Conservation (phyloP, 2,113 vertebrate species). For the Burhinus bistriatus region DNA sequence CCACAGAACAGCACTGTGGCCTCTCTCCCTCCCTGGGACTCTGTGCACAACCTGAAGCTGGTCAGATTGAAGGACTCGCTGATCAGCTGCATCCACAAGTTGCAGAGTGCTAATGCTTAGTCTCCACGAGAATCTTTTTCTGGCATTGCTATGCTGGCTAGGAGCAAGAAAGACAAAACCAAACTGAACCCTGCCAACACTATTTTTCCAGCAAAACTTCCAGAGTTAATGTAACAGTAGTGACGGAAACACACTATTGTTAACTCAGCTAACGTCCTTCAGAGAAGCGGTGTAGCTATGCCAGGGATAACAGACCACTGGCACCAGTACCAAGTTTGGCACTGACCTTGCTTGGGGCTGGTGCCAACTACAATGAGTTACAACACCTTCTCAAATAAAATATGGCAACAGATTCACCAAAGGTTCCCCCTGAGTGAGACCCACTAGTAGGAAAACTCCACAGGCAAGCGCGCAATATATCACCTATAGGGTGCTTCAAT, state of each 20-base stretch:
- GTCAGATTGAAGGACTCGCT: background rate
- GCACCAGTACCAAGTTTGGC: background rate
- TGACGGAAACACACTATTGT: background rate
- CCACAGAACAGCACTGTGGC: background rate
- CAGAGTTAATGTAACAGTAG: background rate
- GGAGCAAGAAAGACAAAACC: background rate
- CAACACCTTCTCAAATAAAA: constrained; percentile 18
- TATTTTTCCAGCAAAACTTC: constrained; percentile 40
- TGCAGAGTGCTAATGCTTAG: background rate
- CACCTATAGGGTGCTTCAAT: background rate
- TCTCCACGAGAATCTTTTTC: background rate
- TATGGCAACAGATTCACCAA: background rate
- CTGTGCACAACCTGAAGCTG: background rate
- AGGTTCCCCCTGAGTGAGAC: background rate
- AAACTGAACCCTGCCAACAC: background rate
- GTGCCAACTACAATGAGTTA: constrained; percentile 10
- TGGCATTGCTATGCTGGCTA: background rate
- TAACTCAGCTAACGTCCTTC: constrained; percentile 12
- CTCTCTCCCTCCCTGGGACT: background rate
- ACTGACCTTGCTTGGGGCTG: background rate
- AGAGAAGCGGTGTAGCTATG: background rate
- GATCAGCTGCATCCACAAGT: background rate
- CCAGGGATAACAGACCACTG: constrained; percentile 40
- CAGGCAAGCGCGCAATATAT: background rate
- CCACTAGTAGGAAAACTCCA: background rate